phyloP scores from a whole-genome alignment of 2,797 vertebrate genomes.

The Myotis myotis region DNA sequence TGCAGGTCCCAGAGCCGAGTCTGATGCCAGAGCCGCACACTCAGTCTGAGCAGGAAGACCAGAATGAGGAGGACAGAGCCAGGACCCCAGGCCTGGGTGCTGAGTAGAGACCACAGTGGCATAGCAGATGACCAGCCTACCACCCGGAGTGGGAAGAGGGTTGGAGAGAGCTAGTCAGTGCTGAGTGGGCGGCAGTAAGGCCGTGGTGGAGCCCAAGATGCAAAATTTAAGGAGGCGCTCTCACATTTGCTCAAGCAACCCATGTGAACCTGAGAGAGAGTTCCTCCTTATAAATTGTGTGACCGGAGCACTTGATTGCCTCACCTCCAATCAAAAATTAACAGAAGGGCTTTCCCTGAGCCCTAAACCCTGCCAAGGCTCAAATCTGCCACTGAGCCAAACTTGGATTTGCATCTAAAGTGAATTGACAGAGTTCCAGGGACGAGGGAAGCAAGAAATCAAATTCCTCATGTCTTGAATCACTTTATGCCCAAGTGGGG shows the following conservation, averaged over 20 bases:
- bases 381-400: background rate
- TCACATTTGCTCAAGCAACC: background rate
- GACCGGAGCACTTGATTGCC: background rate
- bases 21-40: constrained; percentile 76
- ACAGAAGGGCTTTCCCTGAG: background rate
- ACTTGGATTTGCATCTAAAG: background rate
- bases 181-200: background rate
- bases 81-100: background rate
- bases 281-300: background rate
- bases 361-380: background rate
- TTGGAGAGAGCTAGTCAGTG: background rate
- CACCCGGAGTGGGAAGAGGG: rapidly evolving
- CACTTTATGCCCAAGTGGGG: background rate
- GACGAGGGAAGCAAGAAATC: background rate
- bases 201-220: background rate
- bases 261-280: background rate
- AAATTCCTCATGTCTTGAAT: background rate
- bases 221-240: background rate
- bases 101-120: background rate
- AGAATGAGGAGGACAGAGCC: background rate
- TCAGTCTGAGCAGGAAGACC: constrained; percentile 67
- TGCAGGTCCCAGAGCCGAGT: constrained; percentile 82
- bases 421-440: background rate
- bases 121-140: background rate
- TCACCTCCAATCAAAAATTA: background rate